A percentile compares a stretch with the other conserved stretches of the same genome.
Conservation (phyloP, 2,888 invertebrate species). For the Microctonus hyperodae region DNA sequence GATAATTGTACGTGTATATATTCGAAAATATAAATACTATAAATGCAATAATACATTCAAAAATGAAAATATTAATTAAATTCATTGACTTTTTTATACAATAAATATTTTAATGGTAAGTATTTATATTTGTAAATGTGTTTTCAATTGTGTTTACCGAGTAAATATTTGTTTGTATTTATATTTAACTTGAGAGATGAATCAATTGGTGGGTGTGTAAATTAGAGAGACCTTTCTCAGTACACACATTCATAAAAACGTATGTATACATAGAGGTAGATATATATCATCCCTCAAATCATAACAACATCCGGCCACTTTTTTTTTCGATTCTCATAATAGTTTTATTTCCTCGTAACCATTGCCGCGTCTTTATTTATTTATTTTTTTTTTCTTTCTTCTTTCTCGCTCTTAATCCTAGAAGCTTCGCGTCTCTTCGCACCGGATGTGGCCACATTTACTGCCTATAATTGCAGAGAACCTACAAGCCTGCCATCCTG, state of each 20-base stretch:
- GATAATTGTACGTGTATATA: slow-evolving; percentile 47
- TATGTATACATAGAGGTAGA: background rate
- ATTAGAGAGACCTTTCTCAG: background rate
- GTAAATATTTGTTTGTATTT: slow-evolving; percentile 44
- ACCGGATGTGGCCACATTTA: slow-evolving; percentile 63
- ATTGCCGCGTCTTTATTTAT: slow-evolving; percentile 38
- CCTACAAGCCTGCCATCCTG: slow-evolving; percentile 48
- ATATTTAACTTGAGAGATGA: background rate
- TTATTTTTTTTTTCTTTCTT: slow-evolving; percentile 26
- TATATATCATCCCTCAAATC: slow-evolving; percentile 35
- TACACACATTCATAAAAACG: background rate
- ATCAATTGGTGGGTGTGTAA: slow-evolving; percentile 1
- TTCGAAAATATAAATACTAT: slow-evolving; percentile 58
- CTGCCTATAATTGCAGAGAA: slow-evolving; percentile 62
- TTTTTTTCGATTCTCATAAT: slow-evolving; percentile 46
- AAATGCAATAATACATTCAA: too few relatives aligned
- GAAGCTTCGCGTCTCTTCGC: slow-evolving; percentile 43
- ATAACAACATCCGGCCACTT: slow-evolving; percentile 45
- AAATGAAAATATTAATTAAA: too few relatives aligned
- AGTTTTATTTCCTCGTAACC: slow-evolving; percentile 50
- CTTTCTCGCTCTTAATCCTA: slow-evolving; percentile 36
- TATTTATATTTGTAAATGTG: too few relatives aligned
- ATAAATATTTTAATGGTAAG: too few relatives aligned
- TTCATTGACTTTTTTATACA: too few relatives aligned
- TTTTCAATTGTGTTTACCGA: too few relatives aligned